Evolutionary conservation across 2,888 invertebrate genomes (phyloP), one percentile per base, ranked within the genome.

Genomic region (Ochropacha duplaris): DNA sequence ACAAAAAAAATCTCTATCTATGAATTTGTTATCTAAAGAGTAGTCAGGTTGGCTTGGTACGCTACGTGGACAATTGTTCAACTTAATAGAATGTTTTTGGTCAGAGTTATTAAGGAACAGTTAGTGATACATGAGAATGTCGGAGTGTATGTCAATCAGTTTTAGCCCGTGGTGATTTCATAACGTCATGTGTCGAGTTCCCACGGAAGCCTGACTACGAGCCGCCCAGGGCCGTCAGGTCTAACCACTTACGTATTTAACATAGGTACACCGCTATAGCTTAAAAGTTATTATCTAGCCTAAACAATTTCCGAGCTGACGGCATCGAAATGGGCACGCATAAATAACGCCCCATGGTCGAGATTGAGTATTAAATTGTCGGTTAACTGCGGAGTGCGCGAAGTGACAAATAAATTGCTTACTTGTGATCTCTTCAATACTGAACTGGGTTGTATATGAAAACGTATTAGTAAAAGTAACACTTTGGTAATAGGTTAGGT

Each of bases 201-300:
- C 91, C 92, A 92, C 91, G 92, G 91, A 92, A 92, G 92, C 91
- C 83, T 79, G 76, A 76, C 83, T 84, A 78, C 82, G 80, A 79
- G 74, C 82, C 83, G 91, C 92, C 92, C 76, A 74, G 83, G 90
- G 92, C 92, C 80, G 88, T 92, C 92, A 92, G 91, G 92, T 87
- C 83, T 82, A 72, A 78, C 90, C 92, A 90, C 91, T 92, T 92
- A 92, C 85, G 87, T 88, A 87, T 90, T 92, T 91, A 92, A 88
- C 90, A 84, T 87, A 85, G 84, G 83, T 86, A 87, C 81, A 83
- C 84, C 89, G 84, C 79, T 84, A 90, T 90, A 89, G 86, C 89
- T 90, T 82, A 87, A 90, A 89, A 88, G 81, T 88, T 88, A 90
- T 89, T 90, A 91, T 89, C 89, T 90, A 90, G 88, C 90, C 86